These are phyloP conservation scores for Noctua janthe DNA, from an alignment of 2,888 invertebrate genomes.

Conservation along the genomic window DNA sequence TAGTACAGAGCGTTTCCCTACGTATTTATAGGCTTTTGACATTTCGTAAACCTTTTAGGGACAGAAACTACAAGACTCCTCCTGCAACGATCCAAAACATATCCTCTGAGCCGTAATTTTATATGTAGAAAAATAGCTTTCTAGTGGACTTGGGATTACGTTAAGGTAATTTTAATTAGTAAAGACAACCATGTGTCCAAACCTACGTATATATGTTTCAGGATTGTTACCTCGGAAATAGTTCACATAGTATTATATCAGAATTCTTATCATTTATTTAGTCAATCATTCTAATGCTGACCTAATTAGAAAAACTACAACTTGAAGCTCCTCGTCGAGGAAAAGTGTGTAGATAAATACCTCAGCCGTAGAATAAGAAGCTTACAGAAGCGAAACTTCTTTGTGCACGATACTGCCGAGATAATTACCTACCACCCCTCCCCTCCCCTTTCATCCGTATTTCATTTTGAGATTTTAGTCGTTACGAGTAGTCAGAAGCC, in stretches of 20 bases:
- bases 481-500: not conserved
- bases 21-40: not conserved
- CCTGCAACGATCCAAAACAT: not conserved
- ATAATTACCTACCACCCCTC: not conserved
- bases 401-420: not conserved
- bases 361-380: not conserved
- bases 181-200: not conserved
- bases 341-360: slow-evolving; percentile 39
- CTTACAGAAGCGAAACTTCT: slow-evolving; percentile 5
- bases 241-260: not conserved
- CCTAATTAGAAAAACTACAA: slow-evolving; percentile 39
- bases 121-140: not conserved
- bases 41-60: not conserved
- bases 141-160: not conserved
- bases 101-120: not conserved
- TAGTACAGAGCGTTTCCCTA: not conserved
- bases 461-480: not conserved
- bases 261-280: not conserved
- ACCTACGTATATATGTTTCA: not conserved
- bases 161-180: not conserved
- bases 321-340: slow-evolving; percentile 30
- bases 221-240: not conserved
- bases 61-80: not conserved
- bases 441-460: not conserved
- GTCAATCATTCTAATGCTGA: slow-evolving; percentile 25